phyloP scores from a whole-genome alignment of 2,113 vertebrate genomes.

The Passer domesticus region DNA sequence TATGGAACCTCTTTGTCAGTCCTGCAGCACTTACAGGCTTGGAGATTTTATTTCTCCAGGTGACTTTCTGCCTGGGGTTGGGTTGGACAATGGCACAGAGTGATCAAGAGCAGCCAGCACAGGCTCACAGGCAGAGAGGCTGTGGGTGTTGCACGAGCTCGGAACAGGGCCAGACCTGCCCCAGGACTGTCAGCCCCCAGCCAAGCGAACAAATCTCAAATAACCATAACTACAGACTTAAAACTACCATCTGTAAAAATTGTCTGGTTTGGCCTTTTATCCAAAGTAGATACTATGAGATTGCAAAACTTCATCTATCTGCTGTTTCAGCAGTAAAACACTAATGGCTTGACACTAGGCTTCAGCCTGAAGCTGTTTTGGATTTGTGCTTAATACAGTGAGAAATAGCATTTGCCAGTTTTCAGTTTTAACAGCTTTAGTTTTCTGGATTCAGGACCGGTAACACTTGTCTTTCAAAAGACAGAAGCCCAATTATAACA shows the following conservation, averaged over 20 bases:
- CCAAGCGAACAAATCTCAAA: neutral
- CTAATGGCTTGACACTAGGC: neutral
- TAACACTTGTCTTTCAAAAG: neutral
- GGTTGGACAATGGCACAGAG: neutral
- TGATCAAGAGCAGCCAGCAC: neutral
- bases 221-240: neutral
- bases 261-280: neutral
- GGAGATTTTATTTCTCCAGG: neutral
- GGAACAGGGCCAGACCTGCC: neutral
- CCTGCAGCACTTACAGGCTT: neutral
- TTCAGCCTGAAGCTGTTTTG: neutral
- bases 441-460: neutral
- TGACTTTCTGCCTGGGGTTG: neutral
- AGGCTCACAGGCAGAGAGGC: rapidly evolving
- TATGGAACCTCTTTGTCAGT: neutral
- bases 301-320: neutral
- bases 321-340: neutral
- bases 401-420: neutral
- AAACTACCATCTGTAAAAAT: neutral
- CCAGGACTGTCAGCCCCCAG: neutral
- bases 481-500: neutral
- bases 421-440: neutral
- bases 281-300: neutral
- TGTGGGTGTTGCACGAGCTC: rapidly evolving
- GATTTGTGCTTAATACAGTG: neutral